Conservation (phyloP, 2,888 invertebrate species). For the Dynastes tityus region DNA sequence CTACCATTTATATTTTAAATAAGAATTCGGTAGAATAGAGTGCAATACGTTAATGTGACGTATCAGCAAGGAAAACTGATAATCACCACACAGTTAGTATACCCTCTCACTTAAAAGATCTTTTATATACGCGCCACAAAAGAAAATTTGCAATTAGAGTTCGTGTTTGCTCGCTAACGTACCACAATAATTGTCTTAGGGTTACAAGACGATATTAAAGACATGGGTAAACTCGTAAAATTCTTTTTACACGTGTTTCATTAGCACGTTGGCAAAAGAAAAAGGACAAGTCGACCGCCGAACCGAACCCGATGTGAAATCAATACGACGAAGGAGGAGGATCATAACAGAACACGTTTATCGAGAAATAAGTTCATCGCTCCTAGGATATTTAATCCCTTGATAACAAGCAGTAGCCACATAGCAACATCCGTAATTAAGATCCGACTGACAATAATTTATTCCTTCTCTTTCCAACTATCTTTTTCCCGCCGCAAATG, state of each 20-base stretch:
- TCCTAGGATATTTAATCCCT: conserved; percentile 51
- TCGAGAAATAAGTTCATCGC: conserved; percentile 59
- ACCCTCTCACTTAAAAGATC: neutral
- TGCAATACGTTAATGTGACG: neutral
- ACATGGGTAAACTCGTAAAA: conserved; percentile 47
- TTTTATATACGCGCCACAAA: conserved; percentile 19
- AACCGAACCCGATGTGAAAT: conserved; percentile 53
- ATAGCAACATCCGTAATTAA: conserved; percentile 50
- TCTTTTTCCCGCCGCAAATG: conserved; percentile 31
- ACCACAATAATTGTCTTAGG: conserved; percentile 31
- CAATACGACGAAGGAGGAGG: conserved; percentile 53
- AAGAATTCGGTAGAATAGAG: neutral
- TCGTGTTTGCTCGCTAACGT: conserved; percentile 6
- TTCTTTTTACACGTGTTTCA: conserved; percentile 50
- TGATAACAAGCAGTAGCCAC: conserved; percentile 51
- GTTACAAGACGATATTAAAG: conserved; percentile 43
- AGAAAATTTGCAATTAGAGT: conserved; percentile 35
- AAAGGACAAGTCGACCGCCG: conserved; percentile 24
- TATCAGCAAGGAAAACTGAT: neutral
- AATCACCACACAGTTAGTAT: neutral
- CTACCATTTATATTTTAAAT: too few species aligned
- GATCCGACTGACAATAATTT: conserved; percentile 40
- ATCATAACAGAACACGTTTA: conserved; percentile 57
- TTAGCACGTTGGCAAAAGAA: conserved; percentile 45
- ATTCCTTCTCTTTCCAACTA: conserved; percentile 18